These are phyloP conservation scores for Labeo calbasu DNA, from an alignment of 2,797 vertebrate species.

Conservation along the genomic window DNA sequence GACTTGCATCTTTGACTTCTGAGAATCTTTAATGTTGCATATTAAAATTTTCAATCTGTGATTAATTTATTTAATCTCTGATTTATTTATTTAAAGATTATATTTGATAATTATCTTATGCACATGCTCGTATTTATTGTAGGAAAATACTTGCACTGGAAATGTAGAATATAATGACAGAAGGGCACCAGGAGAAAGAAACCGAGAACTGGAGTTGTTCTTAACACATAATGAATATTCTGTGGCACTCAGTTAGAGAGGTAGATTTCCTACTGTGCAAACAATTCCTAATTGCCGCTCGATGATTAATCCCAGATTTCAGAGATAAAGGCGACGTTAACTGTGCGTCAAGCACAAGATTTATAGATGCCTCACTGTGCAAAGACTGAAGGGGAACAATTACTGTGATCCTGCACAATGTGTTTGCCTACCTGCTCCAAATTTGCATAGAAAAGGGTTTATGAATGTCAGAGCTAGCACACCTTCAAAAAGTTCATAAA, in stretches of 20 bases:
- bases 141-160: neutral
- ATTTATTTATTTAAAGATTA: too few species aligned
- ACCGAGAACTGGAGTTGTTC: neutral
- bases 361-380: conserved; percentile 21
- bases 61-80: too few species aligned
- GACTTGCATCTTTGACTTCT: too few species aligned
- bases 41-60: too few species aligned
- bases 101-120: neutral
- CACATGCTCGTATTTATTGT: neutral
- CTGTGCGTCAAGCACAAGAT: conserved; percentile 33
- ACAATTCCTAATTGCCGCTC: conserved; percentile 75
- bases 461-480: conserved; percentile 35
- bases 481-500: conserved; percentile 33
- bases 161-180: neutral
- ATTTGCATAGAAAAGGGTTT: conserved; percentile 51
- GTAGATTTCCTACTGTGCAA: conserved; percentile 62
- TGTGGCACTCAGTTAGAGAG: neutral
- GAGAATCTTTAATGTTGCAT: too few species aligned
- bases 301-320: conserved; percentile 72
- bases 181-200: neutral
- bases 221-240: conserved; percentile 1
- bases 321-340: conserved; percentile 26
- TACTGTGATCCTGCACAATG: conserved; percentile 19
- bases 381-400: conserved; percentile 32
- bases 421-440: conserved; percentile 32